Evolutionary conservation across 2,113 vertebrate species (phyloP), one percentile per base, ranked within the genome.

Genomic region (Mormyrus iriodes): DNA sequence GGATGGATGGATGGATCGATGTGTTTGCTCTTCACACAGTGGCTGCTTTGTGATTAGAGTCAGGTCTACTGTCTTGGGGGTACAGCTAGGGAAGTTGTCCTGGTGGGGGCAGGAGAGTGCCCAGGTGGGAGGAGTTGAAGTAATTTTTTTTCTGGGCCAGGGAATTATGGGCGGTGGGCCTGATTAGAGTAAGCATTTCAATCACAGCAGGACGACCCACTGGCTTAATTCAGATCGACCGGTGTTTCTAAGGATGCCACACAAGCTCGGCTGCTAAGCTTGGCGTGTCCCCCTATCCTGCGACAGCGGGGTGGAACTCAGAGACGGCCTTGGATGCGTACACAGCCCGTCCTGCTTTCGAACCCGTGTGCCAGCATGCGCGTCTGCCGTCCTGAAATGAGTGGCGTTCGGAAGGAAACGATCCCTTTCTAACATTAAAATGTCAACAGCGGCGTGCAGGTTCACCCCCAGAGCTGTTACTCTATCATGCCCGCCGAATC

Each of bases 401-500:
- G 94, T 94, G 93, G 91, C 90, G 93, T 92, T 90, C 91, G 86
- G 69, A 86, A 89, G 93, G 91, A 95, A 95, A 94, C 90, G 91
- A 93, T n/a, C 83, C 91, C 93, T 94, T 95, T 94, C 95, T 95
- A 94, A 94, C 94, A 95, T 93, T 95, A 94, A 94, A 79, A 79
- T 42, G 94, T 93, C 95, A 95, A 96, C 95, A 95, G 95, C 92
- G 92, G 92, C 94, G 92, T 92, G 94, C 91, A 93, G 95, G 95
- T 95, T 94, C 92, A 96, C 94, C 94, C 94, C 94, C 92, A 92
- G 88, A 92, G 89, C 92, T 83, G 90, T 92, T 91, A 91, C 94
- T 94, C 94, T 93, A 94, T 95, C 95, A 96, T 95, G 95, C 94
- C 94, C 92, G 90, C 91, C 46, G 93, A 93, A 94, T 95, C 95